A percentile compares a stretch with the other conserved stretches of the same genome.
These are phyloP conservation scores for Bembecia ichneumoniformis DNA, from an alignment of 2,888 invertebrate species.

Conservation along the genomic window DNA sequence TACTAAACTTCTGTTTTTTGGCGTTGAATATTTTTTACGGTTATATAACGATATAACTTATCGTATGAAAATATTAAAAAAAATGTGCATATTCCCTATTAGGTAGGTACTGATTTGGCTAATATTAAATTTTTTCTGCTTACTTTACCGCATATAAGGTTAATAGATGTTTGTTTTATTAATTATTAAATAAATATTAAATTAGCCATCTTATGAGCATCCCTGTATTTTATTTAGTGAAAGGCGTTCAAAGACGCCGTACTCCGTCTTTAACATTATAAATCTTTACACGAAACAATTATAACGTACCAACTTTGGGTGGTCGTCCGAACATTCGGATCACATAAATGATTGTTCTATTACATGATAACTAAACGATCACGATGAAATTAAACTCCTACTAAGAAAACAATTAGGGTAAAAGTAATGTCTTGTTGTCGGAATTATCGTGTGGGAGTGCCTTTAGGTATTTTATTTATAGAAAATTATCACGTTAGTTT, in stretches of 20 bases:
- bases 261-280: constrained; percentile 33
- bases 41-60: too few species aligned
- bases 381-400: constrained; percentile 22
- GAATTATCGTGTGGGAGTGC: not conserved
- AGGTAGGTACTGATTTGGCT: too few species aligned
- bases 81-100: too few species aligned
- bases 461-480: not conserved
- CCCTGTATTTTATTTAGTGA: constrained; percentile 4
- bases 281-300: constrained; percentile 49
- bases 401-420: constrained; percentile 22
- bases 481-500: too few species aligned
- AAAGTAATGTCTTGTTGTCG: not conserved
- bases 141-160: too few species aligned
- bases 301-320: constrained; percentile 35
- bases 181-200: too few species aligned
- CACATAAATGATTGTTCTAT: constrained; percentile 36
- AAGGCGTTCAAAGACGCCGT: constrained; percentile 18
- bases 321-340: constrained; percentile 32
- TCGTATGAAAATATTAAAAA: too few species aligned
- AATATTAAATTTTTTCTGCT: too few species aligned
- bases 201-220: too few species aligned
- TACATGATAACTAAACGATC: constrained; percentile 26
- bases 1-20: too few species aligned
- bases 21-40: too few species aligned
- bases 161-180: too few species aligned